Evolutionary conservation across 2,113 vertebrate species (phyloP), one percentile per base, ranked within the genome.

Genomic region (Planiliza haematocheilus): DNA sequence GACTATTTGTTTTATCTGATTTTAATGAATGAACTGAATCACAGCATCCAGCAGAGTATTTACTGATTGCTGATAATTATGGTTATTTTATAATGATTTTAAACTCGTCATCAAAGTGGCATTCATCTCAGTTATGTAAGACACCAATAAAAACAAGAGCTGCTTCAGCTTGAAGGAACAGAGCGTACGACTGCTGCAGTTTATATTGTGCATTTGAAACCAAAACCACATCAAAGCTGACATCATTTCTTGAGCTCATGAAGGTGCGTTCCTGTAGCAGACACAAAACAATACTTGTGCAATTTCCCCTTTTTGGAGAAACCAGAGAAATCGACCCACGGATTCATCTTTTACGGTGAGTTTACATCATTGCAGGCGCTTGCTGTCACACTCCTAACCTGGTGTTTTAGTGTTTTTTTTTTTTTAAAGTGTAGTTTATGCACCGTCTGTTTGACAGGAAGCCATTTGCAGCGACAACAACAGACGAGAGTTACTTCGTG

Each of bases 211-310:
- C 78, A 64, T 57, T 57, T 72, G 61, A 86, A 74, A 82, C 69
- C 49, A 65, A 81, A 87, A 83, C 88, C 86, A 85, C 89, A 90
- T 87, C 84, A 89, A 88, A 87, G 77, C 42, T 69, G 82, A 81
- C 76, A 83, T 72, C 9, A 65, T 81, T 86, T 73, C 42, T 53
- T 58, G 39, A 81, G 62, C 64, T 78, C 57, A 68, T 61, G 65
- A 68, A 84, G 78, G 66, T 89, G 49, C 7, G 48, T 70, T 39
- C 4, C 51, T 72, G 59, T 34, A 61, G 53, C 70, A 51, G 55
- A 81, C 18, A 63, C 49, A 71, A 79, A 70, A 77, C 9, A 67
- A 18, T 21, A 4, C 18, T 68, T 83, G 70, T 57, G 39, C 7
- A 1, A 62, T 10, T 65, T 57, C 0, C 37, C 24, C 60, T 60